Evolutionary conservation across 2,888 invertebrate species (phyloP), one percentile per base, ranked within the genome.

Genomic region (Danaus chrysippus): DNA sequence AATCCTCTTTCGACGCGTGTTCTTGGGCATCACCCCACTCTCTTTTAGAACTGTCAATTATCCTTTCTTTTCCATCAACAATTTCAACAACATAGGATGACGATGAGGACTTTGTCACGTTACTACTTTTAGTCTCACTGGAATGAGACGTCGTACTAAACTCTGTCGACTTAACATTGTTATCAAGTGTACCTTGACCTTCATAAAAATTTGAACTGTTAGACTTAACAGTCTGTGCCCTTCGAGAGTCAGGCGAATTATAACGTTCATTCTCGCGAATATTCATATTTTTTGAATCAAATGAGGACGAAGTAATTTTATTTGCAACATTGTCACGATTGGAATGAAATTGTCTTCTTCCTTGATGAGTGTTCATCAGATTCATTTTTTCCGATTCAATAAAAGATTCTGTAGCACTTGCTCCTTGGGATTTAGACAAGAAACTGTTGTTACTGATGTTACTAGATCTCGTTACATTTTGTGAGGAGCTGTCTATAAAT

Each of bases 31-130:
- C 90, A 55, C 92, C 92, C 81, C 92, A 91, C 78, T 93, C 93
- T 70, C 92, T 91, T 56, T 91, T 92, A 59, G 93, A 92, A 70
- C 90, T 90, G 66, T 93, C 93, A 53, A 93, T 82, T 52, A 93
- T 89, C 46, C 92, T 84, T 81, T 93, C 93, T 76, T 93, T 93
- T 1, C 93, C 93, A 73, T 93, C 93, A 19, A 93, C 92, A 68
- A 93, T 92, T 83, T 94, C 94, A 55, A 94, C 92, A 42, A 93
- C 92, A 73, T 94, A 93, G 13, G 93, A 93, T 15, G 93, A 92
- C 1, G 93, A 93, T 44, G 93, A 92, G 42, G 93, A 93, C 76
- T 94, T 93, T 56, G 91, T 87, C 5, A 91, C 83, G 62, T 91
- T 92, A 64, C 92, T 91, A 69, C 88, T 92, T 75, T 91, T 91